Percentiles rank a stretch among this genome's conserved stretches.
Evolutionary conservation across 2,113 vertebrate species (phyloP).

Genomic region (Mirza zaza): DNA sequence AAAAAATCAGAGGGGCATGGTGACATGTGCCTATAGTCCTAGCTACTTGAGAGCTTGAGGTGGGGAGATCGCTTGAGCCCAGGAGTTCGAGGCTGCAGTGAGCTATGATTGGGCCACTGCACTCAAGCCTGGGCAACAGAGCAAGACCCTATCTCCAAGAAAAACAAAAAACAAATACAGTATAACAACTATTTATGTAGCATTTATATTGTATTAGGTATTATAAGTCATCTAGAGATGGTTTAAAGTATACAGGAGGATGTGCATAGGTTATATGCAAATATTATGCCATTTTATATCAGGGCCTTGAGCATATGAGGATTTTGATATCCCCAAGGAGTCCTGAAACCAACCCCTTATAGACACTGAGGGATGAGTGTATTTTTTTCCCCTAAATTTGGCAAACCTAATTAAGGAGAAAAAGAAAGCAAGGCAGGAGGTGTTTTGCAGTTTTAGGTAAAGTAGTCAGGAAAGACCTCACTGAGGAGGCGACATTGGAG

Average conservation of each 20-base stretch:
- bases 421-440: background rate
- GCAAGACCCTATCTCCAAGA: background rate
- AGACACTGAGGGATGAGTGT: background rate
- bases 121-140: background rate
- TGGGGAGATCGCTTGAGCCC: background rate
- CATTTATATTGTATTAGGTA: too few relatives aligned
- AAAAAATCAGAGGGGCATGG: background rate
- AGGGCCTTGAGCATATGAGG: background rate
- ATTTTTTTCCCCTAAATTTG: background rate
- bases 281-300: background rate
- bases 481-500: background rate
- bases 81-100: background rate
- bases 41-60: background rate
- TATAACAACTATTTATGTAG: too few relatives aligned
- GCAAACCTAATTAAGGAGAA: background rate
- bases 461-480: background rate
- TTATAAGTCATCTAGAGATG: too few relatives aligned
- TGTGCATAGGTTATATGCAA: background rate
- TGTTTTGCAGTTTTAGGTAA: background rate
- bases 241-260: background rate
- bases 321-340: background rate
- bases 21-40: background rate
- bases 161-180: background rate
- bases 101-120: background rate
- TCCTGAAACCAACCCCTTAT: background rate